Evolutionary conservation across 2,888 invertebrate genomes (phyloP).

Genomic region (Brachypalpus laphriformis): DNA sequence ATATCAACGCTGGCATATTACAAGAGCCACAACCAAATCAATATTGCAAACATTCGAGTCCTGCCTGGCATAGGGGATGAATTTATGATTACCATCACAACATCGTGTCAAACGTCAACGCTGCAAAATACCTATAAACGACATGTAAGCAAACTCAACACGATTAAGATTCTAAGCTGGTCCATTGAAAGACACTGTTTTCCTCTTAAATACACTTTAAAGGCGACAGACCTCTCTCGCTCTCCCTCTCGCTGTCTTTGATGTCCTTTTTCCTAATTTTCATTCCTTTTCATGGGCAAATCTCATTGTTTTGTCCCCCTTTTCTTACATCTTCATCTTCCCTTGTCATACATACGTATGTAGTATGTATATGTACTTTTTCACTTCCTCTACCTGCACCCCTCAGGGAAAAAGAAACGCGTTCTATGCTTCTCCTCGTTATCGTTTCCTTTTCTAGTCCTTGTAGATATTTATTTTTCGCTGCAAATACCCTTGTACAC

Average conservation of each 20-base stretch:
- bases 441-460: conserved; percentile 23
- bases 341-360: background rate
- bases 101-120: background rate
- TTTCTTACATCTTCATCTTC: conserved; percentile 8
- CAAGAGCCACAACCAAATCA: background rate
- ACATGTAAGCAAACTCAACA: background rate
- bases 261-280: conserved; percentile 38
- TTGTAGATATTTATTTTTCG: conserved; percentile 10
- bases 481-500: background rate
- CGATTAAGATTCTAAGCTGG: background rate
- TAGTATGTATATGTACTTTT: background rate
- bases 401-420: background rate
- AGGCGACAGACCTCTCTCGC: background rate
- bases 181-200: background rate
- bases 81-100: background rate
- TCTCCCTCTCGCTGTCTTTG: too few relatives aligned
- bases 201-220: conserved; percentile 6
- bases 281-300: conserved; percentile 31
- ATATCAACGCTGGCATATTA: background rate
- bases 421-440: background rate
- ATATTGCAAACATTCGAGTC: background rate
- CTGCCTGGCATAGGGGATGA: background rate
- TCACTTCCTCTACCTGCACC: background rate
- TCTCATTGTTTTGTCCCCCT: conserved; percentile 18
- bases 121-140: background rate